Conservation (phyloP, 2,888 invertebrate genomes). For the Agriopis aurantiaria region DNA sequence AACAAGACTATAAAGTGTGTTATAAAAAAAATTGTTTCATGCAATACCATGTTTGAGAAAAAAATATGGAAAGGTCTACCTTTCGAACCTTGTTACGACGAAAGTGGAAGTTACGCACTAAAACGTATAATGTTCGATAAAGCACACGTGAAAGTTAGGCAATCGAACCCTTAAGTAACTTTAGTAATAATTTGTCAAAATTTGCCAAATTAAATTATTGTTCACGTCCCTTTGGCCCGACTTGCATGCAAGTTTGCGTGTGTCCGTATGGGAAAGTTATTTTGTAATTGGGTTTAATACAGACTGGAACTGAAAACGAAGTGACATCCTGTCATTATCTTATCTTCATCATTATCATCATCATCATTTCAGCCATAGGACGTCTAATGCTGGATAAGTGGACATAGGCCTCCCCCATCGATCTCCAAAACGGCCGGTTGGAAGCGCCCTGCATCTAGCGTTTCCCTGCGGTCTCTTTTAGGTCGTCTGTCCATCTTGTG, state of each 20-base stretch:
- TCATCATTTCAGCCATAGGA: too few relatives aligned
- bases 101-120: slow-evolving; percentile 12
- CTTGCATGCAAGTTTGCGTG: slow-evolving; percentile 12
- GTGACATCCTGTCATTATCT: too few relatives aligned
- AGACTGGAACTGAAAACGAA: background rate
- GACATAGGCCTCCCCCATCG: too few relatives aligned
- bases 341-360: background rate
- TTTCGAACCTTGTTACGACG: slow-evolving; percentile 8
- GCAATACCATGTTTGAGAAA: too few relatives aligned
- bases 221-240: slow-evolving; percentile 17
- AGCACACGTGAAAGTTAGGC: slow-evolving; percentile 34
- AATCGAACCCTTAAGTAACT: slow-evolving; percentile 38
- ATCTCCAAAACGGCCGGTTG: too few relatives aligned
- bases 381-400: too few relatives aligned
- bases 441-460: too few relatives aligned
- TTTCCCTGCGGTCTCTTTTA: too few relatives aligned
- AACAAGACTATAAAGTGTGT: too few relatives aligned
- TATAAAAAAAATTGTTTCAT: too few relatives aligned
- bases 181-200: slow-evolving; percentile 40
- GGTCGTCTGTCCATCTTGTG: too few relatives aligned
- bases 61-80: background rate
- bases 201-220: slow-evolving; percentile 33
- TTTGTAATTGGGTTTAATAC: slow-evolving; percentile 6
- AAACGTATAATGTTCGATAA: slow-evolving; percentile 23
- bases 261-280: background rate